phyloP scores from a whole-genome alignment of 2,113 vertebrate genomes.

The Plecotus auritus region DNA sequence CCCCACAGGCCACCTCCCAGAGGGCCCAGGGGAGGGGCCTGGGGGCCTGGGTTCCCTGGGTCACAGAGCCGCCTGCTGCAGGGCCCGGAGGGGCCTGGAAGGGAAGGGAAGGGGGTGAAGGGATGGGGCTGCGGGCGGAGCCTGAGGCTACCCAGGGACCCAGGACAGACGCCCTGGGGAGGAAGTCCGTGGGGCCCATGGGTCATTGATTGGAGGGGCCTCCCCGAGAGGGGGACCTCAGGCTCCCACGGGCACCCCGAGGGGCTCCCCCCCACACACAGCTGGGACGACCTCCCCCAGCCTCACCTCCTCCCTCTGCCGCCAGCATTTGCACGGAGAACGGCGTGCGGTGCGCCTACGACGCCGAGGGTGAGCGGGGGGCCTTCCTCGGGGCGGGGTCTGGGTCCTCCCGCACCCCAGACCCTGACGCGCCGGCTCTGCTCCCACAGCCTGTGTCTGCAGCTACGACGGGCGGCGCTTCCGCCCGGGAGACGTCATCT shows the following conservation, averaged over 20 bases:
- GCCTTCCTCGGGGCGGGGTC: accelerated
- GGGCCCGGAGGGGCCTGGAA: accelerated
- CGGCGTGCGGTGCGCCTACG: neutral
- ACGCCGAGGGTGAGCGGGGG: accelerated
- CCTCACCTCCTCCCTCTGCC: neutral
- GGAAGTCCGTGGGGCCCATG: accelerated
- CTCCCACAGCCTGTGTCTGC: conserved; percentile 86
- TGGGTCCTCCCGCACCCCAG: accelerated
- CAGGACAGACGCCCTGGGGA: neutral
- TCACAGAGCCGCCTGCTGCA: neutral
- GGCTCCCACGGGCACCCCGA: neutral
- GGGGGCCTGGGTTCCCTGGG: neutral
- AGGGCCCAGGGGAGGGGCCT: neutral
- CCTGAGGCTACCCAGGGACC: accelerated
- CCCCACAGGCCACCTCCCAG: accelerated
- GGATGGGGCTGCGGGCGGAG: neutral
- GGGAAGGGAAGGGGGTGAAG: accelerated
- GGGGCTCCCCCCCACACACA: neutral
- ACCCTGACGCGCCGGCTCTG: accelerated
- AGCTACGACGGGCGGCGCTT: conserved; percentile 80
- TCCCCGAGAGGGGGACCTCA: neutral
- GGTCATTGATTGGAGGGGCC: neutral
- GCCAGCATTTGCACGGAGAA: conserved; percentile 76
- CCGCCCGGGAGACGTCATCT: conserved; percentile 81
- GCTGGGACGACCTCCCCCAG: accelerated